Evolutionary conservation across 2,113 vertebrate species (phyloP).

Genomic region (Taxidea taxus): DNA sequence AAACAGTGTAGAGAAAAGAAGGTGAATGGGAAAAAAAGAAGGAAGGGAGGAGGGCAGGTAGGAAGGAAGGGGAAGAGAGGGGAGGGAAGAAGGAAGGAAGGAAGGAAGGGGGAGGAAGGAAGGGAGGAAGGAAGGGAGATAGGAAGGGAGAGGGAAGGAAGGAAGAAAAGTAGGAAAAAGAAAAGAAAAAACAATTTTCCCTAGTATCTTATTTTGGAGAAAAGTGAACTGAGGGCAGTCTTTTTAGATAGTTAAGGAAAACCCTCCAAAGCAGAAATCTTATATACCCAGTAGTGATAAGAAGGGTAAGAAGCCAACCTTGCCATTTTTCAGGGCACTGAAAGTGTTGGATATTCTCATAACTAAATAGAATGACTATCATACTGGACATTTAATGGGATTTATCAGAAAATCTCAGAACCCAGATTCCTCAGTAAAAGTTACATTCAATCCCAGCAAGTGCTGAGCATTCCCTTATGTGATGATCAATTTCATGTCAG

Average conservation of each 20-base stretch:
- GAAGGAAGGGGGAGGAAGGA: rapidly evolving
- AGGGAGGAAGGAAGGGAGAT: background rate
- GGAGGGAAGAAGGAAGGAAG: rapidly evolving
- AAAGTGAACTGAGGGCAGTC: background rate
- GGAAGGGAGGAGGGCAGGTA: background rate
- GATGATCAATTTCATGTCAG: background rate
- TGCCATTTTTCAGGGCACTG: background rate
- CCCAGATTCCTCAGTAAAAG: background rate
- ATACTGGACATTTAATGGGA: background rate
- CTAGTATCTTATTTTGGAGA: background rate
- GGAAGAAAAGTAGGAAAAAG: background rate
- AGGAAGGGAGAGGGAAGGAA: background rate
- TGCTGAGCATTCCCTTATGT: background rate
- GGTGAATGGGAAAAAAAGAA: background rate
- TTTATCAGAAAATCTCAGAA: background rate
- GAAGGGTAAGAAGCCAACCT: background rate
- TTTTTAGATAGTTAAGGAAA: conserved; percentile 4
- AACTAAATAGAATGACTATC: background rate
- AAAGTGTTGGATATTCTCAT: background rate
- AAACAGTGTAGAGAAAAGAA: background rate
- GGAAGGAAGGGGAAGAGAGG: background rate
- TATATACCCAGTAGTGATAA: background rate
- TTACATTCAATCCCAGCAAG: background rate
- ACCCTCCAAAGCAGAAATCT: background rate
- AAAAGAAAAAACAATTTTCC: background rate